Percentiles rank a stretch among this genome's conserved stretches.
phyloP scores from a whole-genome alignment of 1,140 invertebrate species.

The Schlechtendalia chinensis region DNA sequence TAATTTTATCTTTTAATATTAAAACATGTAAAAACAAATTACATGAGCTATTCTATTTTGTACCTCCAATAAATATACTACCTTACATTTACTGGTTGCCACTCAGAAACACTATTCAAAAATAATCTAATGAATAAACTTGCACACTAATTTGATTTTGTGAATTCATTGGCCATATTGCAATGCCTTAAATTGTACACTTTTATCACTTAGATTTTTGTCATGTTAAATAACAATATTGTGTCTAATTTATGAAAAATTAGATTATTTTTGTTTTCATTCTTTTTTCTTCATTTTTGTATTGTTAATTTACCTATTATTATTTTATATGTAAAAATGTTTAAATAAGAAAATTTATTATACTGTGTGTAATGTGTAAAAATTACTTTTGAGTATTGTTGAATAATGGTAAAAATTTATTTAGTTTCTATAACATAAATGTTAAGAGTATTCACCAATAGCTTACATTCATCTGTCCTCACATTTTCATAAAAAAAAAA shows the following conservation, averaged over 20 bases:
- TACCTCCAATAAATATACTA: not conserved
- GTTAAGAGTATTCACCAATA: not conserved
- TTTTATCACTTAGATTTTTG: conserved; percentile 9
- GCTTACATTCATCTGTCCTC: not conserved
- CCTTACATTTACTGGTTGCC: not conserved
- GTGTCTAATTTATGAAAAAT: not conserved
- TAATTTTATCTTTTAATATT: not conserved
- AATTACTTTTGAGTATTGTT: not conserved
- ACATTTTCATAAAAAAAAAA: not conserved
- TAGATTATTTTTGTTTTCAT: not conserved
- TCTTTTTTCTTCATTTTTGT: conserved; percentile 20
- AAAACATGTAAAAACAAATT: conserved; percentile 21
- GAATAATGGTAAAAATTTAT: too few species aligned
- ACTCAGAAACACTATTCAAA: not conserved
- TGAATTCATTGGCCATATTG: not conserved
- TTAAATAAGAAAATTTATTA: not conserved
- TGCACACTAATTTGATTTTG: not conserved
- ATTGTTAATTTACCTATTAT: conserved; percentile 27
- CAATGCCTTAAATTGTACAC: not conserved
- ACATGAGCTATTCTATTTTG: not conserved
- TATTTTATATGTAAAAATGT: not conserved
- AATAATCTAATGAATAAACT: not conserved
- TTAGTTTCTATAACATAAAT: not conserved
- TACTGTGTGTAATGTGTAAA: not conserved
- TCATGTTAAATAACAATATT: not conserved